Evolutionary conservation across 2,113 vertebrate genomes (phyloP), one percentile per base, ranked within the genome.

Genomic region (Bothrops jararaca): DNA sequence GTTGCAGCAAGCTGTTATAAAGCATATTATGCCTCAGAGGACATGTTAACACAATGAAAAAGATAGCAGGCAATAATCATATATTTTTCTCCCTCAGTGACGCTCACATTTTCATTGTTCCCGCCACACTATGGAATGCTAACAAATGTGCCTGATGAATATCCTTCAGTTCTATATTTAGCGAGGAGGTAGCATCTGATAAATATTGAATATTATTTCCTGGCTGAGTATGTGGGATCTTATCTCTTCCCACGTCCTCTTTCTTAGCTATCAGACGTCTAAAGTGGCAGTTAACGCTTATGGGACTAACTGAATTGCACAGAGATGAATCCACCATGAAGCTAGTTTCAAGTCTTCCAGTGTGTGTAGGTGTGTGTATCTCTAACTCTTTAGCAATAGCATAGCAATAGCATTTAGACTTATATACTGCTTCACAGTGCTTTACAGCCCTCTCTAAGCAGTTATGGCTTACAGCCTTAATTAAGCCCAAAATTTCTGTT

Each of bases 131-230:
- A 93, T 94, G 90, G n/a, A 92, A 54, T 91, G 60, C 89, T 92
- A 95, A 94, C 93, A 89, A 60, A 93, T 69, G 91, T 48, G 92
- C 91, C 50, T 50, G 85, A 42, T 87, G 92, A 93, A 93, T 42
- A 45, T 53, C 90, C 92, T 95, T 92, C 18, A 86, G 80, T 94
- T 95, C 95, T 96, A 85, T 95, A 94, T 95, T 95, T 94, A 95
- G 91, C 56, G 39, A 90, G 69, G 95, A 89, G 88, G 90, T 88
- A 60, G 86, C 26, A 3, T 11, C 34, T 94, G 7, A 8, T 93
- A 93, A 93, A 93, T 93, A 86, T 54, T 50, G 34, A 85, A 42
- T 64, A 3, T 34, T 89, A 13, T 90, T 92, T 91, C 22, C 74
- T 56, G 29, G 56, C 42, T 26, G 53, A n/a, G 8, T 18, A 5